A percentile compares a stretch with the other conserved stretches of the same genome.
phyloP scores from a whole-genome alignment of 2,888 invertebrate genomes.

The Sesamia inferens region DNA sequence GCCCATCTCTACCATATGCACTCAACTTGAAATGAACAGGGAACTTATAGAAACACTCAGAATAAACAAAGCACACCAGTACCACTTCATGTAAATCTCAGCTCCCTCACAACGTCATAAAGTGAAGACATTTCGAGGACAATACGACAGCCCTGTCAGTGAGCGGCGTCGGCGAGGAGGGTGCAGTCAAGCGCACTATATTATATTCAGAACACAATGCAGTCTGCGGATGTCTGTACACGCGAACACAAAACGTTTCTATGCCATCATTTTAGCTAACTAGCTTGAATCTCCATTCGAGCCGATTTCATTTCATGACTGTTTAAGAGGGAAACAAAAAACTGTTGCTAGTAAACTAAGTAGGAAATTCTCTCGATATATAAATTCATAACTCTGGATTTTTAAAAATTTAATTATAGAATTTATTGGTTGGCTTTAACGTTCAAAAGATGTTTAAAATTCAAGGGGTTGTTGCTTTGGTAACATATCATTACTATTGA shows the following conservation, averaged over 20 bases:
- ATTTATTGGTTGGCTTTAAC: background rate
- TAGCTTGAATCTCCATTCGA: background rate
- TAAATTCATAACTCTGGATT: background rate
- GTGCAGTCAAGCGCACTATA: slow-evolving; percentile 78
- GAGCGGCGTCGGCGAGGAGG: slow-evolving; percentile 48
- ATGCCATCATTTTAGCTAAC: slow-evolving; percentile 31
- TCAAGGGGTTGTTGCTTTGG: background rate
- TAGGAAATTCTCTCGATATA: background rate
- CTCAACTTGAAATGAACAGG: slow-evolving; percentile 12
- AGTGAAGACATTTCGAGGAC: slow-evolving; percentile 59
- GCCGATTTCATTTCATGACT: background rate
- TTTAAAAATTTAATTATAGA: background rate
- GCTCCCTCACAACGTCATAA: slow-evolving; percentile 16
- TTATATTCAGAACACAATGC: slow-evolving; percentile 78
- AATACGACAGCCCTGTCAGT: slow-evolving; percentile 55
- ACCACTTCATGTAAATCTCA: slow-evolving; percentile 33
- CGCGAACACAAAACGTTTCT: slow-evolving; percentile 56
- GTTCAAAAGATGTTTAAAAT: background rate
- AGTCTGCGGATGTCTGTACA: slow-evolving; percentile 64
- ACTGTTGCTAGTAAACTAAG: background rate
- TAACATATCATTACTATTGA: background rate
- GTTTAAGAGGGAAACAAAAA: slow-evolving; percentile 10
- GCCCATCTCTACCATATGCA: background rate
- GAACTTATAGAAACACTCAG: slow-evolving; percentile 1
- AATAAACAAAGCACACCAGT: slow-evolving; percentile 34